Base-by-base conservation (phyloP, 23 tunicate genomes). In the Halocynthia roretzi region DNA sequence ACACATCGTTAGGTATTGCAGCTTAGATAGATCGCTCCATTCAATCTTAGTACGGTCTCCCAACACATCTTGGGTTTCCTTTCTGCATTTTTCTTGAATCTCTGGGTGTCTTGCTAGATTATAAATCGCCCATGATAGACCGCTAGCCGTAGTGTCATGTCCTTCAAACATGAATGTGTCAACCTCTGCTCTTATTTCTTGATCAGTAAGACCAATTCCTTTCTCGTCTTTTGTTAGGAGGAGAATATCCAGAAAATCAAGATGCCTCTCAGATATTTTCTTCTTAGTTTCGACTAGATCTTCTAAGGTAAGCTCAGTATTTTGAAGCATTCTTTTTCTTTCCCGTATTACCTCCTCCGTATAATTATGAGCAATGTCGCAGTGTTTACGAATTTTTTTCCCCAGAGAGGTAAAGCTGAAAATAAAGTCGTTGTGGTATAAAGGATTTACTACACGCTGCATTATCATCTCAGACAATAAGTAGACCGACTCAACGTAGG, bases 111-210 rank as follows among this genome's bases (percentile, higher is more conserved):
- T 48, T 31, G 83, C 83, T 53, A 80, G 15, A 56, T 80, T 80
- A 50, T 80, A 80, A 14, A 80, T n/a, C 20, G 57, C 58, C 76
- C 76, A 80, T 20, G 76, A 80, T 9, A 80, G 69, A 17, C 76
- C 92, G 51, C 92, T 86, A 52, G 92, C 67, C 56, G 81, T 79
- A n/a, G 92, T 86, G 80, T 86, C 92, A 54, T 86, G 92, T 8
- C 92, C 92, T 75, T 81, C 92, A 68, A 86, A 86, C 80, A 86
- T 21, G 49, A 86, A 86, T 0, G 92, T 86, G 65, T 86, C 85
- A 57, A 86, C 84, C 56, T 86, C 92, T 61, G 81, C 92, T 55
- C 92, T 48, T 22, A 86, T 86, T 61, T 86, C 91, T 40, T 76
- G 15, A 80, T 86, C 68, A 55, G 84, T 72, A 52, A 86, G 20